phyloP scores from a whole-genome alignment of 2,113 vertebrate genomes.

The Pterocles burchelli region DNA sequence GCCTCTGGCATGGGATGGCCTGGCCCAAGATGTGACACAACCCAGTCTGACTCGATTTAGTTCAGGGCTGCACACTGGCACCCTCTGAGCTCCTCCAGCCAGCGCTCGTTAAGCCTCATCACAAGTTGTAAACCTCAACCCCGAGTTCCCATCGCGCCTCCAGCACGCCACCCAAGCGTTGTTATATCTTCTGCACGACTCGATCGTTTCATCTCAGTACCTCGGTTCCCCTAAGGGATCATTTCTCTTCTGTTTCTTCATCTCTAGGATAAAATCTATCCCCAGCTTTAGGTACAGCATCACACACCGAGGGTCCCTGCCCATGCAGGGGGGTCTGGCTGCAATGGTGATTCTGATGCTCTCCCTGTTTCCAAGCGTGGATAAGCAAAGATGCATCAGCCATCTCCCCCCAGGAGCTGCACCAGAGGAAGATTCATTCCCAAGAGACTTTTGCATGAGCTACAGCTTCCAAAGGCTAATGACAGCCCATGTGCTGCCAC shows the following conservation, averaged over 20 bases:
- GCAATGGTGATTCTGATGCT: accelerated
- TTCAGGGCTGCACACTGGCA: background rate
- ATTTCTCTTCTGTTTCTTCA: background rate
- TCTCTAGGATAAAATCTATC: background rate
- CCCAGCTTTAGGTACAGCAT: background rate
- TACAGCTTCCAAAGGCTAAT: background rate
- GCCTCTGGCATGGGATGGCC: background rate
- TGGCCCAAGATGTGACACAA: background rate
- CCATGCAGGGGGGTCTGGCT: accelerated
- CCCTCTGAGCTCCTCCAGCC: slow-evolving; percentile 7
- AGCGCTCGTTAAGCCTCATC: slow-evolving; percentile 30
- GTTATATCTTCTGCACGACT: background rate
- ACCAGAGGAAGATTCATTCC: background rate
- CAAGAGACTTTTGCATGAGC: background rate
- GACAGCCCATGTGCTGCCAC: background rate
- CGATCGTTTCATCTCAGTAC: background rate
- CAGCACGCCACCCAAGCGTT: slow-evolving; percentile 29
- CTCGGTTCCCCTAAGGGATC: background rate
- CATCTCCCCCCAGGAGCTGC: background rate
- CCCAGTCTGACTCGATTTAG: background rate
- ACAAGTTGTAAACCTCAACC: slow-evolving; percentile 42
- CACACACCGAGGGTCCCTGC: background rate
- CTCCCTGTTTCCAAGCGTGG: background rate
- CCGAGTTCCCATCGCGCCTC: background rate
- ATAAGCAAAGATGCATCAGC: background rate